Evolutionary conservation across 2,797 vertebrate genomes (phyloP), one percentile per base, ranked within the genome.

Genomic region (Masticophis lateralis): DNA sequence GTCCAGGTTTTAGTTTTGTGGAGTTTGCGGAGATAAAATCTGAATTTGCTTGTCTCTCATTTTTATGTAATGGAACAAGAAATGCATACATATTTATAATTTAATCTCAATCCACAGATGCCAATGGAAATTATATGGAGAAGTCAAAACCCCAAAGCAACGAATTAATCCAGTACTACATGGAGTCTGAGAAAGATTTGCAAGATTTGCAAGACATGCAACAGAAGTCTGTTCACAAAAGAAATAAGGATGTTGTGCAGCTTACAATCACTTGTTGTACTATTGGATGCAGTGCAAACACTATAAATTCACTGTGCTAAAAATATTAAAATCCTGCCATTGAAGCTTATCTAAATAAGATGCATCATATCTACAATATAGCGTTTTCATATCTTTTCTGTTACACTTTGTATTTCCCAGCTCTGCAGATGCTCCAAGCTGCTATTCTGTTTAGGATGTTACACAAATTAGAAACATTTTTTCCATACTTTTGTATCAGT

Each of bases 231-330:
- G 9, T 5, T 37, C 92, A 63, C 0, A 93, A 14, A 91, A 96
- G 95, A 66, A 94, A 89, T 0, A 95, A 94, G 57, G 95, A 83
- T 3, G 61, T 94, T 90, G 57, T 20, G 16, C 25, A 96, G 25
- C 94, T 97, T 0, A 59, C 92, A 55, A 94, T 94, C 20, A 43
- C 94, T 92, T 98, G 98, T 97, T 98, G 98, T 87, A 93, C 9
- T 0, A 8, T 88, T 0, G 98, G 98, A 95, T 98, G 97, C 92
- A 98, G 92, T 2, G 94, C 96, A 95, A 90, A 61, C 1, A 95
- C 97, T 5, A 88, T 98, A 94, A 97, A 95, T 0, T 60, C 96
- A 0, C 94, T 98, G 0, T 98, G 98, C 94, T 98, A 94, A 94
- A 66, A 27, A 32, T 0, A 0, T 27, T 27, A 59, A 8, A 57